A percentile compares a stretch with the other conserved stretches of the same genome.
Evolutionary conservation across 2,888 invertebrate species (phyloP).

Genomic region (Lepidocyrtinus sp.): DNA sequence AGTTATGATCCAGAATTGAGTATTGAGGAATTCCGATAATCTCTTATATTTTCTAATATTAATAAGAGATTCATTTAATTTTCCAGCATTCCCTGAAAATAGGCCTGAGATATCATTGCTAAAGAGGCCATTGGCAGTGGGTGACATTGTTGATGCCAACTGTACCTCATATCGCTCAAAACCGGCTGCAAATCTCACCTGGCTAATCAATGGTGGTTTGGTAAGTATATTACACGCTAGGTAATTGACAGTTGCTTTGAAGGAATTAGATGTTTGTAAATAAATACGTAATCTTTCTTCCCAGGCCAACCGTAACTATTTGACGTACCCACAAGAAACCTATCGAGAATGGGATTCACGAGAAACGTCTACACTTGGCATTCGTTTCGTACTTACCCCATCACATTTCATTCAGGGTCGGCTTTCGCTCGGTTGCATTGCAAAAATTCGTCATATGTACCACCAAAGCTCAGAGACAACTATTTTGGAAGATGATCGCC

Average conservation of each 20-base stretch:
- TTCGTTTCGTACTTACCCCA: conserved; percentile 44
- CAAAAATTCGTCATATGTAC: conserved; percentile 53
- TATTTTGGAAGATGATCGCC: conserved; percentile 55
- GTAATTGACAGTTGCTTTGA: background rate
- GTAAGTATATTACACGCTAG: conserved; percentile 24
- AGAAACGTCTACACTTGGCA: conserved; percentile 54
- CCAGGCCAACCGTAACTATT: conserved; percentile 48
- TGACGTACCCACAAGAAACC: conserved; percentile 38
- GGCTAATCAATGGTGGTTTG: conserved; percentile 59
- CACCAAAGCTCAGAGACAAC: conserved; percentile 47
- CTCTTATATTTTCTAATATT: background rate
- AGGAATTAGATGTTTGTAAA: background rate
- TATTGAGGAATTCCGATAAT: background rate
- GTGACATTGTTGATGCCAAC: conserved; percentile 59
- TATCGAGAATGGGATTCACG: conserved; percentile 46
- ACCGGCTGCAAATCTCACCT: conserved; percentile 62
- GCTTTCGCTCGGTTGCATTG: conserved; percentile 53
- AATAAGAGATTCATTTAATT: background rate
- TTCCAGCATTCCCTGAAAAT: conserved; percentile 54
- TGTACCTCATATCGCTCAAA: conserved; percentile 64
- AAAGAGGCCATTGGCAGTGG: conserved; percentile 56
- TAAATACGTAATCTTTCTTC: background rate
- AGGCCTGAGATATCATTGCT: conserved; percentile 53
- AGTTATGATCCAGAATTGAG: background rate
- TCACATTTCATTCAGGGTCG: conserved; percentile 58